phyloP scores from a whole-genome alignment of 2,113 vertebrate species.

The Nesogale talazaci region DNA sequence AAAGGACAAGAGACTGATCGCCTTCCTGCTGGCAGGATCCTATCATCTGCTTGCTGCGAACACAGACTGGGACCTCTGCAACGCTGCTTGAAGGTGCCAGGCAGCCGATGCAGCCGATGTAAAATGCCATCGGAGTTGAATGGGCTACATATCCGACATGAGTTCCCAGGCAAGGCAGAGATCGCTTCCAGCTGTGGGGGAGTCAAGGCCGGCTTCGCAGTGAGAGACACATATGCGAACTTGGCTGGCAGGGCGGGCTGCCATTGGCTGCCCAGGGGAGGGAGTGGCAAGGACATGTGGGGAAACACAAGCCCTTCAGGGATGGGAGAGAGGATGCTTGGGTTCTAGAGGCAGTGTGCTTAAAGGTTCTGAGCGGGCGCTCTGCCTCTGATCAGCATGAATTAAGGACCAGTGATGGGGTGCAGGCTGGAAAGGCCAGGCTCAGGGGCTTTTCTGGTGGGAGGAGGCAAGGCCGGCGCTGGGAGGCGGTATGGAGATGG shows the following conservation, averaged over 20 bases:
- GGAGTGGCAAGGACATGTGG: not conserved
- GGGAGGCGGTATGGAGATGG: not conserved
- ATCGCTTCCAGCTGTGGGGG: slow-evolving; percentile 72
- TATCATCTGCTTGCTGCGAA: slow-evolving; percentile 68
- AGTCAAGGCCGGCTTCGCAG: not conserved
- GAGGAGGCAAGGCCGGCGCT: not conserved
- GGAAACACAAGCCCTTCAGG: not conserved
- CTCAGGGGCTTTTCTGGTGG: not conserved
- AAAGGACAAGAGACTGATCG: slow-evolving; percentile 56
- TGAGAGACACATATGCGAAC: fast-evolving
- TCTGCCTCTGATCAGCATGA: slow-evolving; percentile 55
- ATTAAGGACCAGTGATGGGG: not conserved
- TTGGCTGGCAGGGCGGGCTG: not conserved
- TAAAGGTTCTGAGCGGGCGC: slow-evolving; percentile 46
- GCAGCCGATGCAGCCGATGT: slow-evolving; percentile 75
- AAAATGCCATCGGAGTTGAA: slow-evolving; percentile 69
- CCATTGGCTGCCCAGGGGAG: not conserved
- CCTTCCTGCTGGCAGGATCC: slow-evolving; percentile 42
- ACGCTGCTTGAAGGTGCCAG: slow-evolving; percentile 68
- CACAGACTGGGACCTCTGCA: slow-evolving; percentile 65
- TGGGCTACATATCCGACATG: slow-evolving; percentile 69
- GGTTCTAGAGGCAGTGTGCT: not conserved
- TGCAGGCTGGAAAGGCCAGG: not conserved
- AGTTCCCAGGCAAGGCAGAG: slow-evolving; percentile 67
- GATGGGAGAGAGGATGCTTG: not conserved